phyloP scores from a whole-genome alignment of 2,113 vertebrate genomes.

The Tricholaema leucomelas region DNA sequence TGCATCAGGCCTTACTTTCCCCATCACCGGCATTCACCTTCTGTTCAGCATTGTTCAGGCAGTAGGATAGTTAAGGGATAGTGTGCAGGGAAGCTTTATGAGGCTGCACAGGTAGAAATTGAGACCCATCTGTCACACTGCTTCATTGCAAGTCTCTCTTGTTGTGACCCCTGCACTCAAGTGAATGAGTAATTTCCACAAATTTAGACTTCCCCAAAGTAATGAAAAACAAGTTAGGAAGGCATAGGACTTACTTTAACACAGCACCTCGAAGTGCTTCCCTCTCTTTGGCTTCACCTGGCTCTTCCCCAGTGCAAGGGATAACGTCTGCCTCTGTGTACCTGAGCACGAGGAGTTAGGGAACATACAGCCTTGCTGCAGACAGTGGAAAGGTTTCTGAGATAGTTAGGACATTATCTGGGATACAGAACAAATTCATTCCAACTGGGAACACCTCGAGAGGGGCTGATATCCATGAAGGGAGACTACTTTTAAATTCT shows the following conservation, averaged over 20 bases:
- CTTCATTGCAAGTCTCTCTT: neutral
- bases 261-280: conserved; percentile 96
- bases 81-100: neutral
- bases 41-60: neutral
- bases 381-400: neutral
- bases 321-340: conserved; percentile 98
- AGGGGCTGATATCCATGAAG: neutral
- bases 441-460: neutral
- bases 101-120: neutral
- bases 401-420: neutral
- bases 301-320: conserved; percentile 97
- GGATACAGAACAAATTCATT: neutral
- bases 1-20: neutral
- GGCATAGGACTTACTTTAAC: conserved; percentile 85
- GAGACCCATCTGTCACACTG: neutral
- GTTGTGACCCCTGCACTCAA: neutral
- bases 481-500: neutral
- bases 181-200: neutral
- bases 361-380: conserved; percentile 20
- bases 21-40: neutral
- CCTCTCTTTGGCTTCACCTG: conserved; percentile 95
- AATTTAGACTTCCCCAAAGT: neutral
- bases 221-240: neutral
- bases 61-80: neutral
- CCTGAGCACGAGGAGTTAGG: conserved; percentile 83